Conservation (phyloP, 1,140 invertebrate species). For the Magallana gigas region DNA sequence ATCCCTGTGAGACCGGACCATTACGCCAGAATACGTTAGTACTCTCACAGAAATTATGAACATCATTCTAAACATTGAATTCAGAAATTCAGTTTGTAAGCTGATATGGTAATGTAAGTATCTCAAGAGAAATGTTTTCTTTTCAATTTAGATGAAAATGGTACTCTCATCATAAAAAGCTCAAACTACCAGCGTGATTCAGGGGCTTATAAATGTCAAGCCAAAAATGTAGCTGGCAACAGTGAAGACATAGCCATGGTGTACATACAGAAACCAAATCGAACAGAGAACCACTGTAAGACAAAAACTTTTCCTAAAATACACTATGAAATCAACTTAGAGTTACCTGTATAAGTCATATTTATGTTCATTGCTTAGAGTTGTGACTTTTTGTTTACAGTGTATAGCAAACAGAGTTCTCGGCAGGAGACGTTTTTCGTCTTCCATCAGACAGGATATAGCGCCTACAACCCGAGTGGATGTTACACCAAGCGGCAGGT, state of each 20-base stretch:
- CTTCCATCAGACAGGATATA: constrained; percentile 89
- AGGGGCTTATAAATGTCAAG: constrained; percentile 89
- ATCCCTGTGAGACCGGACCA: constrained; percentile 59
- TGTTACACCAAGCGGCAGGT: constrained; percentile 88
- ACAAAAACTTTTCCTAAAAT: too few relatives aligned
- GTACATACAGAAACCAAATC: constrained; percentile 65
- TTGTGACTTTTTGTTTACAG: constrained; percentile 36
- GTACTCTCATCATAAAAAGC: constrained; percentile 84
- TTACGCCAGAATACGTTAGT: constrained; percentile 24
- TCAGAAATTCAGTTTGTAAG: too few relatives aligned
- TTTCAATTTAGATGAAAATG: constrained; percentile 82
- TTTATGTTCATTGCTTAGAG: not conserved
- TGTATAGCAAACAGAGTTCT: constrained; percentile 33
- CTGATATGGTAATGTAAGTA: too few relatives aligned
- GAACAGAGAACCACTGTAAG: constrained; percentile 26
- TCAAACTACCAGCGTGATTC: constrained; percentile 87
- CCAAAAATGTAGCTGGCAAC: constrained; percentile 85
- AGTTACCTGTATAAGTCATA: too few relatives aligned
- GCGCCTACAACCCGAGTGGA: constrained; percentile 87
- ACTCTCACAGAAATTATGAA: too few relatives aligned
- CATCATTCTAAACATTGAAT: too few relatives aligned
- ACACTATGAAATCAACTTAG: too few relatives aligned
- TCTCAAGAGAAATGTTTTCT: too few relatives aligned
- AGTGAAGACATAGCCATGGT: constrained; percentile 85
- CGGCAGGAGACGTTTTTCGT: constrained; percentile 84